Percentiles rank a stretch among this genome's conserved stretches.
Conservation (phyloP, 2,113 vertebrate genomes). For the Labrus mixtus region DNA sequence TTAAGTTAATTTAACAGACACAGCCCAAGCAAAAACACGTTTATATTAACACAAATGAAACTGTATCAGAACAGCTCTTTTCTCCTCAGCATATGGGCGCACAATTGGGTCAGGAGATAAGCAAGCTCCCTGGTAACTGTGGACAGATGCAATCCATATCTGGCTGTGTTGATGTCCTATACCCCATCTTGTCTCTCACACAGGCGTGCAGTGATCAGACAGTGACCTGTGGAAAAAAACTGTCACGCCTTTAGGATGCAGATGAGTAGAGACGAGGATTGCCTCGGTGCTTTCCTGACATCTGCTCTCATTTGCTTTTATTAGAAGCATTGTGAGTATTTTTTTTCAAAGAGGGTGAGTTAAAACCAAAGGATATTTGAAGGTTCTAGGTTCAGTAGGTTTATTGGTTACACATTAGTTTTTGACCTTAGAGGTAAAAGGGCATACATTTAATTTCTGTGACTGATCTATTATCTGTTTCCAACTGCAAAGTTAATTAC, state of each 20-base stretch:
- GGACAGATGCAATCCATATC: constrained; percentile 73
- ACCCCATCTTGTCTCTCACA: constrained; percentile 53
- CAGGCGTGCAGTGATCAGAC: constrained; percentile 46
- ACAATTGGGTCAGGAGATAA: constrained; percentile 76
- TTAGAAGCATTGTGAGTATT: constrained; percentile 6
- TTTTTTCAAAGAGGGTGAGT: constrained; percentile 25
- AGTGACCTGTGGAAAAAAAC: constrained; percentile 54
- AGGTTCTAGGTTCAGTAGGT: neutral
- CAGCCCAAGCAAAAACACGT: neutral
- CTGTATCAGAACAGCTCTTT: neutral
- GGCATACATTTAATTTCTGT: constrained; percentile 17
- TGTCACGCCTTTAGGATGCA: constrained; percentile 38
- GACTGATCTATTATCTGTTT: constrained; percentile 13
- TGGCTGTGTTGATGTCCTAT: constrained; percentile 53
- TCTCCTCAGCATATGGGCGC: constrained; percentile 61
- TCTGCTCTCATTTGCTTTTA: constrained; percentile 23
- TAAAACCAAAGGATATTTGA: constrained; percentile 5
- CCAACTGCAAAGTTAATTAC: constrained; percentile 14
- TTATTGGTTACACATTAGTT: constrained; percentile 14
- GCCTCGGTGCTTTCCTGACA: constrained; percentile 4
- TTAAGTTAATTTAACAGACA: neutral
- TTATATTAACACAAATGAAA: neutral
- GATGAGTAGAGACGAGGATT: constrained; percentile 25
- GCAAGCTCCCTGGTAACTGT: constrained; percentile 62
- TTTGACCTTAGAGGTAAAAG: constrained; percentile 27